Evolutionary conservation across 2,113 vertebrate species (phyloP), one percentile per base, ranked within the genome.

Genomic region (Rhinopomastus cyanomelas): DNA sequence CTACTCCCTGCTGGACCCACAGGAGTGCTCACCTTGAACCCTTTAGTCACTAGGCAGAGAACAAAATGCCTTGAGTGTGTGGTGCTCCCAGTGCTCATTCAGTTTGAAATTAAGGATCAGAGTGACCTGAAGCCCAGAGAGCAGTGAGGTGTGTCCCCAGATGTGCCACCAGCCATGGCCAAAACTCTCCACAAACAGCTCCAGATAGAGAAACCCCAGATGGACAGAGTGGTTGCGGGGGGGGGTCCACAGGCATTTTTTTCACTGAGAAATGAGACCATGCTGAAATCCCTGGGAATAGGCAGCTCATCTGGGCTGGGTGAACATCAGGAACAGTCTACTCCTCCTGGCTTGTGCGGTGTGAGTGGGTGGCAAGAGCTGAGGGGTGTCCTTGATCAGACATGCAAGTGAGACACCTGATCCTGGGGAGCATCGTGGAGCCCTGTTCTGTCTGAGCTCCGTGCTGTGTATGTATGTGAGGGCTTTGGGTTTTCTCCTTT

Each of bases 301-400:
- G 1, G 59, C 16, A 18, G 22, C 39, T 21, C 12, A 5, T 5
- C 49, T 53, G 66, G 53, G 22, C 26, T 26, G 7, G 34, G 8
- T 17, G 30, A 1, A 0, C 0, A 0, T 17, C 0, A 0, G 32
- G 46, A 53, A 4, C 1, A 25, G 39, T 49, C 53, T 12, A 29
- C 32, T 72, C 49, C 48, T 53, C 36, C 10, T 21, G 49, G 21
- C 42, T 62, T 5, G n/a, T 5, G 19, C 0, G 0, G 53, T 2
- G 1, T 48, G 39, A 8, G 7, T 1, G 36, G 51, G 21, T 37
- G 72, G 5, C 59, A 86, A 55, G 49, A 77, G 57, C 49, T 56
- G 1, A 2, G 3, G 42, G 17, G 17, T 52, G 27, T 25, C 26
- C 12, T 42, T 27, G 51, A 0, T 8, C 29, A 1, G 1, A 0